Evolutionary conservation across 2,888 invertebrate species (phyloP).

Genomic region (Thecocarcelia acutangulata): DNA sequence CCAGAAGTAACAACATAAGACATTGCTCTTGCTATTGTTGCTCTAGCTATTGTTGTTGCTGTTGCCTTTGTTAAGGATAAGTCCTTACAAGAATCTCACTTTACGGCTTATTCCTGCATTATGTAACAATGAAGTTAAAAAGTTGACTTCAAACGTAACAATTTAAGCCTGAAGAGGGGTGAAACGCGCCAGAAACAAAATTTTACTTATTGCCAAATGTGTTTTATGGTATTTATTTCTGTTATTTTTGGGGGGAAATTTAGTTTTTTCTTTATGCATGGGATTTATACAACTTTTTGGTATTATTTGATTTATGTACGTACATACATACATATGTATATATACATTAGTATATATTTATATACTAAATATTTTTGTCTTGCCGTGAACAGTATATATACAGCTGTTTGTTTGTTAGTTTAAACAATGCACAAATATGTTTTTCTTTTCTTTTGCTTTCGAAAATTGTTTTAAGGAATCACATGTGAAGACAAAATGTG

Average conservation of each 20-base stretch:
- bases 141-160: conserved; percentile 30
- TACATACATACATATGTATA: too few species aligned
- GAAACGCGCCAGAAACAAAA: conserved; percentile 10
- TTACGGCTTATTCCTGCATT: conserved; percentile 59
- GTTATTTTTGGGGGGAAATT: conserved; percentile 7
- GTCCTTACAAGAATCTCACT: conserved; percentile 64
- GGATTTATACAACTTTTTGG: conserved; percentile 24
- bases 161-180: not conserved
- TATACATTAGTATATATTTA: too few species aligned
- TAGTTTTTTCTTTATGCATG: not conserved
- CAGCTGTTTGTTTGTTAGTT: conserved; percentile 1
- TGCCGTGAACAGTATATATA: conserved; percentile 19
- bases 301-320: not conserved
- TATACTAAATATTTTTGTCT: not conserved
- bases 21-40: conserved; percentile 24
- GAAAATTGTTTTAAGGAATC: conserved; percentile 28
- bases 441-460: not conserved
- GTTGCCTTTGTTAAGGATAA: conserved; percentile 41
- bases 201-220: conserved; percentile 64
- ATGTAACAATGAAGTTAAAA: conserved; percentile 39
- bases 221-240: conserved; percentile 52
- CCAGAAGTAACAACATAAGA: conserved; percentile 54
- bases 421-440: conserved; percentile 8
- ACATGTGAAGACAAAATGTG: conserved; percentile 30
- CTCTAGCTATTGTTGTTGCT: conserved; percentile 9